These are phyloP conservation scores for Mus spretus DNA, from an alignment of 2,797 vertebrate species.

Conservation along the genomic window DNA sequence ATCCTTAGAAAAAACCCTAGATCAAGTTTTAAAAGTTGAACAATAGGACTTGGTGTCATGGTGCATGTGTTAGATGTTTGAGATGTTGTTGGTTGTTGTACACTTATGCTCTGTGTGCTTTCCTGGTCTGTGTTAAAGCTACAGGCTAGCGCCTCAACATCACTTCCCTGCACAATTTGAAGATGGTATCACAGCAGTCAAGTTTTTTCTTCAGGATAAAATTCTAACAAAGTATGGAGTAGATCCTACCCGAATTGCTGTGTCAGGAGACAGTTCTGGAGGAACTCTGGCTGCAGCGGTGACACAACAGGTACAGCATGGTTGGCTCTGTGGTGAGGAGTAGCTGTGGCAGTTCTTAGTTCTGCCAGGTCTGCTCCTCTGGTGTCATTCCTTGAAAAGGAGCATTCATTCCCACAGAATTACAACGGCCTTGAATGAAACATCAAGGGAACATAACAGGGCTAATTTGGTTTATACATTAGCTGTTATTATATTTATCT, in stretches of 20 bases:
- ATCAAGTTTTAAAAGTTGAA: not conserved
- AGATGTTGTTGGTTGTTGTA: not conserved
- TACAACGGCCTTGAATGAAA: not conserved
- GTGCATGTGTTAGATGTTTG: not conserved
- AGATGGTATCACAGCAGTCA: conserved; percentile 91
- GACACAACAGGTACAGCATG: conserved; percentile 91
- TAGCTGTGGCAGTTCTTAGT: not conserved
- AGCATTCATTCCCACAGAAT: not conserved
- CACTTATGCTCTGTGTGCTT: not conserved
- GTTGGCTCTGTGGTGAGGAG: fast-evolving
- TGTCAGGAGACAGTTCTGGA: conserved; percentile 95
- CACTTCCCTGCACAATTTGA: conserved; percentile 93
- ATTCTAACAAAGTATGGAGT: conserved; percentile 91
- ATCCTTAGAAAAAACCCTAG: not conserved
- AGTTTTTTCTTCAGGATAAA: conserved; percentile 91
- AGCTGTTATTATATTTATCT: not conserved
- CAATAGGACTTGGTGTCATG: not conserved
- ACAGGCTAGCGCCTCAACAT: conserved; percentile 92
- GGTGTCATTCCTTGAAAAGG: not conserved
- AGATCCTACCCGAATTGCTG: conserved; percentile 90
- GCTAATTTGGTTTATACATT: not conserved
- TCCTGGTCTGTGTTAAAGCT: conserved; percentile 87
- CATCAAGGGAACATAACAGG: not conserved
- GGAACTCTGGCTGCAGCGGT: conserved; percentile 94
- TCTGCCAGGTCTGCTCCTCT: not conserved